These are phyloP conservation scores for Chrysopa pallens DNA, from an alignment of 1,140 invertebrate species.

Conservation along the genomic window DNA sequence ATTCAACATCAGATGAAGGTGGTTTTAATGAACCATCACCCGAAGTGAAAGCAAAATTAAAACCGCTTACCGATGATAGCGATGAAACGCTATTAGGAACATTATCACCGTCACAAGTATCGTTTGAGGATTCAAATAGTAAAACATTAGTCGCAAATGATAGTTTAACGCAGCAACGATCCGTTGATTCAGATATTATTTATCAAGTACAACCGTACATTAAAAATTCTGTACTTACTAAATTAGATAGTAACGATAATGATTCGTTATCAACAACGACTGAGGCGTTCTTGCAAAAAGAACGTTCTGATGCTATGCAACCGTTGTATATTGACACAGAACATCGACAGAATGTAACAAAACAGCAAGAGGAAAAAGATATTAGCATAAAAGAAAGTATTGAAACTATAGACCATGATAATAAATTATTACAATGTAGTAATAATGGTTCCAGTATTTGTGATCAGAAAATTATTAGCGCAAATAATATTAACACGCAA, in stretches of 20 bases:
- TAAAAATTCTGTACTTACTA: conserved; percentile 13
- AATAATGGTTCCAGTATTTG: no score
- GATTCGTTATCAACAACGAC: conserved; percentile 7
- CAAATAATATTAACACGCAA: not conserved
- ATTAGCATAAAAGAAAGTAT: not conserved
- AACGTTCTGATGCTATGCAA: conserved; percentile 4
- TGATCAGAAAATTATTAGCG: not conserved
- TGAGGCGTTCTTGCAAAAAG: conserved; percentile 10
- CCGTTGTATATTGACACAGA: not conserved
- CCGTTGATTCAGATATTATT: conserved; percentile 19
- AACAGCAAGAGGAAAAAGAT: not conserved
- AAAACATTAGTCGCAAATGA: conserved; percentile 13
- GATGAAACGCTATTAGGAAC: conserved; percentile 13
- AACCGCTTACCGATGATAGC: conserved; percentile 20
- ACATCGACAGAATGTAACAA: not conserved
- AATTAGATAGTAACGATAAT: conserved; percentile 19
- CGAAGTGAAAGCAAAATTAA: conserved; percentile 38
- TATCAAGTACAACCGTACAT: conserved; percentile 9
- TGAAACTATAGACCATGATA: no score
- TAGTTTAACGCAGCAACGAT: conserved; percentile 13
- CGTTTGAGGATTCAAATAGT: not conserved
- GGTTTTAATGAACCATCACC: conserved; percentile 43
- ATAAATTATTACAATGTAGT: no score
- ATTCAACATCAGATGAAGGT: conserved; percentile 39
- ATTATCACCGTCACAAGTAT: conserved; percentile 1